phyloP scores from a whole-genome alignment of 2,797 vertebrate genomes.

The Catostomus latipinnis region DNA sequence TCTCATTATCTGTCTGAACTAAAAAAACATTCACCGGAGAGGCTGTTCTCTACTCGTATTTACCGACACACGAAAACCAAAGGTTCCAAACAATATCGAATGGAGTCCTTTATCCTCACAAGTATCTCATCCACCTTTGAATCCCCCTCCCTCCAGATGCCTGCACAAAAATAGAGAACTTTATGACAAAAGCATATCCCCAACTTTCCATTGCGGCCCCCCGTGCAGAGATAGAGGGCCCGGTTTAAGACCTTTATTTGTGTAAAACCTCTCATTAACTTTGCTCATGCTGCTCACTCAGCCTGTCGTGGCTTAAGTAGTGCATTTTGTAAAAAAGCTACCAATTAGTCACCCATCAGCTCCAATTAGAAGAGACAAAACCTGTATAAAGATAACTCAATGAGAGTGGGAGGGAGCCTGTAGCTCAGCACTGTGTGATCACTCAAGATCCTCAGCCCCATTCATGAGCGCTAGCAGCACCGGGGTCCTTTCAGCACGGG shows the following conservation, averaged over 20 bases:
- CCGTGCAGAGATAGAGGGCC: conserved; percentile 68
- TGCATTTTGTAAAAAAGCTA: conserved; percentile 87
- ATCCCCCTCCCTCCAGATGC: conserved; percentile 55
- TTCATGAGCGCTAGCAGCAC: conserved; percentile 64
- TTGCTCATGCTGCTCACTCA: conserved; percentile 87
- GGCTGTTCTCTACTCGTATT: conserved; percentile 79
- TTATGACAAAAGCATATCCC: conserved; percentile 80
- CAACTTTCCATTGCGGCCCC: conserved; percentile 79
- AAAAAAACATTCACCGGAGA: conserved; percentile 80
- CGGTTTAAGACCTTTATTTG: conserved; percentile 82
- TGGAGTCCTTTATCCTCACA: conserved; percentile 81
- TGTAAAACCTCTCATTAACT: conserved; percentile 96
- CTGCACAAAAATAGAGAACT: conserved; percentile 51
- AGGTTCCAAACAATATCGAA: conserved; percentile 74
- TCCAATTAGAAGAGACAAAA: conserved; percentile 99
- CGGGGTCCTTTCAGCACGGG: conserved; percentile 36
- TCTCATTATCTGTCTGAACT: conserved; percentile 78
- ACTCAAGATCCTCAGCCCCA: conserved; percentile 87
- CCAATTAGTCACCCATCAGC: conserved; percentile 99
- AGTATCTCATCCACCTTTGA: conserved; percentile 76
- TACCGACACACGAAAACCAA: conserved; percentile 79
- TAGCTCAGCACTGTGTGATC: conserved; percentile 87
- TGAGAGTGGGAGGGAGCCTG: conserved; percentile 75
- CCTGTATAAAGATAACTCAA: conserved; percentile 96
- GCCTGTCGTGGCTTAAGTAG: conserved; percentile 89